Evolutionary conservation across 1,140 invertebrate genomes (phyloP).

Genomic region (Oncopodura yosiiana): DNA sequence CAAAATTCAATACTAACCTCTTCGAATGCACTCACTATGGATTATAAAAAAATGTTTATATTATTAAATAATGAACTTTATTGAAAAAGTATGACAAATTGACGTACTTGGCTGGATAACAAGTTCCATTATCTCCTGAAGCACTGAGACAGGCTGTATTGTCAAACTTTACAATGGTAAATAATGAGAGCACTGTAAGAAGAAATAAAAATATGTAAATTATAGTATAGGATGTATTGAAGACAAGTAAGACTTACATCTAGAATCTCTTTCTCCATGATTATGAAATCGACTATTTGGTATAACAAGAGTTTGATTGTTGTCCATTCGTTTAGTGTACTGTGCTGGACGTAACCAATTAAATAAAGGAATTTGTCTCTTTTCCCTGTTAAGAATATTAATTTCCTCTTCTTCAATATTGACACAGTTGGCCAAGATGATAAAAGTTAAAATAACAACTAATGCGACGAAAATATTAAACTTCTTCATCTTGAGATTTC

Average conservation of each 20-base stretch:
- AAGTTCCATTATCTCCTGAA: conserved; percentile 66
- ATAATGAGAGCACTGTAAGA: conserved; percentile 56
- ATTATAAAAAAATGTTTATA: too few species aligned
- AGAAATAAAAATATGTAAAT: background rate
- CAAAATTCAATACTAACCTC: too few species aligned
- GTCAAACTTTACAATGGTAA: conserved; percentile 62
- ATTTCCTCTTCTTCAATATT: background rate
- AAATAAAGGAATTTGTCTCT: background rate
- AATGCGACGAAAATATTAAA: background rate
- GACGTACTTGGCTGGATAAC: conserved; percentile 52
- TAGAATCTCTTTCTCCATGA: background rate
- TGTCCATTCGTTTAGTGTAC: background rate
- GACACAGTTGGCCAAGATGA: background rate
- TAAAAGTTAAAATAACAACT: background rate
- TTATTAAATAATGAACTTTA: too few species aligned
- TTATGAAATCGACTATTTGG: background rate
- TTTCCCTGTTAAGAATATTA: background rate
- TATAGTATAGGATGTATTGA: background rate
- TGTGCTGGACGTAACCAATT: background rate
- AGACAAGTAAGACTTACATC: conserved; percentile 3
- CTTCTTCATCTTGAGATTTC: too few species aligned
- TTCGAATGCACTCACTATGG: conserved; percentile 51
- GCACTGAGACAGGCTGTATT: conserved; percentile 55
- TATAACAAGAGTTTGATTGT: background rate
- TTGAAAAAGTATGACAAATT: too few species aligned